Evolutionary conservation across 2,888 invertebrate species (phyloP).

Genomic region (Agrochola circellaris): DNA sequence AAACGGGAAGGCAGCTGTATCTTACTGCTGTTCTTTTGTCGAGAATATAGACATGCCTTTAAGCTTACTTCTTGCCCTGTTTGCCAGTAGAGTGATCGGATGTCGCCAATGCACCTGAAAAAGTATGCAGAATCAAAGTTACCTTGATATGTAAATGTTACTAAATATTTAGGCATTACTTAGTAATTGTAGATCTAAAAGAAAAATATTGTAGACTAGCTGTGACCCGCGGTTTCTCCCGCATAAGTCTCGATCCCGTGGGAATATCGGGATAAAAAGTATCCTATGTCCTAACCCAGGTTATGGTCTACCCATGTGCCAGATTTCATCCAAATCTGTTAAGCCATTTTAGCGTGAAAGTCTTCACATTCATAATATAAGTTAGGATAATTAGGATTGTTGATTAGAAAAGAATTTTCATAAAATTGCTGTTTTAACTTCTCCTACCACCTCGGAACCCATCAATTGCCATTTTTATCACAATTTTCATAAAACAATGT

Average conservation of each 20-base stretch:
- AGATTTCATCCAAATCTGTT: too few species aligned
- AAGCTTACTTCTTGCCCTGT: not conserved
- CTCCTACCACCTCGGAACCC: not conserved
- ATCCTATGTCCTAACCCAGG: too few species aligned
- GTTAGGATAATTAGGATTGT: not conserved
- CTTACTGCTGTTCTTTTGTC: not conserved
- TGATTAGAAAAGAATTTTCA: not conserved
- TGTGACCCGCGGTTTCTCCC: too few species aligned
- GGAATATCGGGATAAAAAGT: too few species aligned
- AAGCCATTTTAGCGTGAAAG: too few species aligned
- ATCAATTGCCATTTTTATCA: not conserved
- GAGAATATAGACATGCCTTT: not conserved
- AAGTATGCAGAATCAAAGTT: not conserved
- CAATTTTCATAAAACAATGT: not conserved
- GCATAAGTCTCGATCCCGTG: too few species aligned
- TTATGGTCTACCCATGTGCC: too few species aligned
- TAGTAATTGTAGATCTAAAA: not conserved
- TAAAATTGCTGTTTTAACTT: not conserved
- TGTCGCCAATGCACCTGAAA: not conserved
- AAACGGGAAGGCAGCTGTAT: not conserved
- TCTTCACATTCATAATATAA: too few species aligned
- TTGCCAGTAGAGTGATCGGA: not conserved
- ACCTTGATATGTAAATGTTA: not conserved
- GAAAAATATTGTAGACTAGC: not conserved
- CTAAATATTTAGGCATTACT: not conserved